Percentiles rank a stretch among this genome's conserved stretches.
phyloP scores from a whole-genome alignment of 2,113 vertebrate species.

The Lagopus leucura region DNA sequence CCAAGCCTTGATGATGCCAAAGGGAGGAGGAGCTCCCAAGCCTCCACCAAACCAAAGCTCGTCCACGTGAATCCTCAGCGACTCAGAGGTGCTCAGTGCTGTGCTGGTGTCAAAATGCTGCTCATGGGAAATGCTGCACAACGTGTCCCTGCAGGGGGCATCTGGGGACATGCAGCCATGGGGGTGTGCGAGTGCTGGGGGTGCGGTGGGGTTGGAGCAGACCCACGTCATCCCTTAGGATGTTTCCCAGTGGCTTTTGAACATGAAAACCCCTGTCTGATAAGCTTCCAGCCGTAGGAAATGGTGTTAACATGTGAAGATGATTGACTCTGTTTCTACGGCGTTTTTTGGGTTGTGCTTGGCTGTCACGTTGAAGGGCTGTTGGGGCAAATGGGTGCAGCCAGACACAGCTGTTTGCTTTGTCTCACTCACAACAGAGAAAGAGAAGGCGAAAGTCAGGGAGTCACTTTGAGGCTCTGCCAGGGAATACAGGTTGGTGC shows the following conservation, averaged over 20 bases:
- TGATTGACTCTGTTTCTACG: neutral
- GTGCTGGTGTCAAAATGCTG: neutral
- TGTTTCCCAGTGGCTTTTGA: neutral
- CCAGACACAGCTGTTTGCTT: neutral
- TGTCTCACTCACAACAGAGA: neutral
- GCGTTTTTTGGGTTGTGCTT: neutral
- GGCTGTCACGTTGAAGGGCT: neutral
- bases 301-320: neutral
- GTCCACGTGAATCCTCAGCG: accelerated
- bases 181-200: neutral
- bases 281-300: neutral
- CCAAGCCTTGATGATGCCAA: neutral
- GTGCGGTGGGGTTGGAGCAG: neutral
- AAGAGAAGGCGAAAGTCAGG: neutral
- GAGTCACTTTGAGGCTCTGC: neutral
- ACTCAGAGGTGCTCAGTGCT: neutral
- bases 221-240: neutral
- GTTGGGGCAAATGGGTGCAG: neutral
- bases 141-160: neutral
- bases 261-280: neutral
- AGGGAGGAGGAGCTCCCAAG: neutral
- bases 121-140: neutral
- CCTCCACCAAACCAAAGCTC: neutral
- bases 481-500: neutral
- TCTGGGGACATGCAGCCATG: neutral